Evolutionary conservation across 2,888 invertebrate genomes (phyloP).

Genomic region (Tetranychus truncatus): DNA sequence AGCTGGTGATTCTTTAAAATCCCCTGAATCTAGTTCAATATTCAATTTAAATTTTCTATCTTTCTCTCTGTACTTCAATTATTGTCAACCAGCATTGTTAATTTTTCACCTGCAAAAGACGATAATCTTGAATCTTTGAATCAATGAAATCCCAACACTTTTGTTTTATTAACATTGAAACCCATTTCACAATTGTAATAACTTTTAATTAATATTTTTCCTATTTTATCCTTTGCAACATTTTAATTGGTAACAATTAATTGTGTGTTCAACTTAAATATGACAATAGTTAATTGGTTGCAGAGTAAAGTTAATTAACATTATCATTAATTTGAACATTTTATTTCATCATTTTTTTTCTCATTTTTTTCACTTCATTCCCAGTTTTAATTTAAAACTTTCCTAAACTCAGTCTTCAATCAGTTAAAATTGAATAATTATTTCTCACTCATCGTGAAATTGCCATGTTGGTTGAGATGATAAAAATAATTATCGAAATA

Average conservation of each 20-base stretch:
- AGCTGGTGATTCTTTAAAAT: not conserved
- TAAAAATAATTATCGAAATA: too few species aligned
- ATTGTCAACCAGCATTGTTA: too few species aligned
- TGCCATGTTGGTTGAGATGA: too few species aligned
- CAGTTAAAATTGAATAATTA: too few species aligned
- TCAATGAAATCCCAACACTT: not conserved
- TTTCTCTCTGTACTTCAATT: too few species aligned
- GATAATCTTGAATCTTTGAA: too few species aligned
- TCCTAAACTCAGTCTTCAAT: not conserved
- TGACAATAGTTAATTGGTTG: not conserved
- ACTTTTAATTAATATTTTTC: too few species aligned
- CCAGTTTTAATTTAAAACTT: not conserved
- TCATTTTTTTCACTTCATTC: not conserved
- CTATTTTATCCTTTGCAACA: not conserved
- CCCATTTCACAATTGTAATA: too few species aligned
- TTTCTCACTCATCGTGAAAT: too few species aligned
- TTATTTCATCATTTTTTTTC: not conserved
- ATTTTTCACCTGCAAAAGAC: too few species aligned
- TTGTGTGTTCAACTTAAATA: not conserved
- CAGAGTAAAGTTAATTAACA: not conserved
- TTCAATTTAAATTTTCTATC: too few species aligned
- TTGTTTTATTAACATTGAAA: not conserved
- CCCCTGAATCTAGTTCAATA: not conserved
- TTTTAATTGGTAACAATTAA: not conserved
- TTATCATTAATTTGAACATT: not conserved